Base-by-base conservation (phyloP, 2,888 invertebrate genomes). In the Hydrotaea diabolus region DNA sequence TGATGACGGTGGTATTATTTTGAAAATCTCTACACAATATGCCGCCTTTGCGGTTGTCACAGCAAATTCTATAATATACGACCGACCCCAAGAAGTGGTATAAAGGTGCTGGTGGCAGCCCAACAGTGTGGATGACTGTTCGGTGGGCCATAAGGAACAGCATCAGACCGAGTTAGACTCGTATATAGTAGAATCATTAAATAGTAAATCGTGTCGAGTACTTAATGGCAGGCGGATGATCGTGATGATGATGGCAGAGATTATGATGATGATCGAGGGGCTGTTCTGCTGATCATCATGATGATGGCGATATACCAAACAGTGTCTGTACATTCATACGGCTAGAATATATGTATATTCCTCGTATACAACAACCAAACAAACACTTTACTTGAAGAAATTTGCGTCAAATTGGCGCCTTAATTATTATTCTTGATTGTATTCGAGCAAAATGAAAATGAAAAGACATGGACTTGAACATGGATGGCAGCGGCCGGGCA, bases 321-420 rank as follows among this genome's bases (percentile, higher is more conserved):
- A 31, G 3, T 11, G 23, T 17, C 5, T n/a, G 55, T 55, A 55
- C 55, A 55, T 55, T 55, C 59, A 59, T 55, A 55, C 19, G 3
- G 7, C 31, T 7, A 2, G 3, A 31, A 5, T 21, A 3, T 55
- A 23, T 57, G 8, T 57, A 19, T 59, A 59, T 59, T 55, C 17
- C 64, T 53, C 15, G 11, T n/a, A 53, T 23, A 76, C 13, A 64
- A 71, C 36, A 80, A 62, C n/a, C 31, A 31, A 79, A 19, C 11
- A 73, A 84, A 43, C 79, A 74, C 23, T 53, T 66, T 69, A 74
- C 59, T 72, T 57, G 57, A 80, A 74, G 73, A 85, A 83, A 85
- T 85, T 85, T 86, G 86, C 87, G 87, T 85, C 87, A 86, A 87
- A 86, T 87, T 86, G 87, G 87, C 87, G 87, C 87, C 87, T 85